Evolutionary conservation across 2,113 vertebrate species (phyloP).

Genomic region (Muscicapa adusta): DNA sequence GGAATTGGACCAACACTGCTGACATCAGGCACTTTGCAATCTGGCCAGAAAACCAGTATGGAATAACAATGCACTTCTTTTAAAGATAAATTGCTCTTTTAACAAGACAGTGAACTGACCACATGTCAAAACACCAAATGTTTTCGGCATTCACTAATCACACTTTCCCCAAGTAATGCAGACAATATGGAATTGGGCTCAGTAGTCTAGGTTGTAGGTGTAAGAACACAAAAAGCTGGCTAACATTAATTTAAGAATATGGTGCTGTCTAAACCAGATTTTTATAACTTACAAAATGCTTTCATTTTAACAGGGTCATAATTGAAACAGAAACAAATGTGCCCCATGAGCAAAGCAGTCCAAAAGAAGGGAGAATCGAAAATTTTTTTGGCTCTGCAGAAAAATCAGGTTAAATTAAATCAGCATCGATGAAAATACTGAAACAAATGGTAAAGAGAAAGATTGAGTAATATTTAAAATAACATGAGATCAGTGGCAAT

Average conservation of each 20-base stretch:
- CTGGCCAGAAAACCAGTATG: neutral
- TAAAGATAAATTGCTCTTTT: neutral
- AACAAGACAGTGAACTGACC: neutral
- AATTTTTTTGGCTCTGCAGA: neutral
- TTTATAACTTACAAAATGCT: neutral
- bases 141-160: neutral
- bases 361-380: neutral
- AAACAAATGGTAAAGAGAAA: neutral
- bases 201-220: neutral
- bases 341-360: neutral
- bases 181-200: neutral
- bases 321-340: conserved; percentile 23
- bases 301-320: neutral
- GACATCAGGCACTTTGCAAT: neutral
- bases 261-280: neutral
- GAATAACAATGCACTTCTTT: neutral
- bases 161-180: neutral
- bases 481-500: neutral
- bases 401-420: conserved; percentile 10
- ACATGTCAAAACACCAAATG: neutral
- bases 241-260: neutral
- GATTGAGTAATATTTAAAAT: neutral
- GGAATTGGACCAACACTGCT: neutral
- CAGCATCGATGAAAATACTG: neutral
- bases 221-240: neutral